These are phyloP conservation scores for Danaus chrysippus DNA, from an alignment of 2,888 invertebrate species.

Conservation along the genomic window DNA sequence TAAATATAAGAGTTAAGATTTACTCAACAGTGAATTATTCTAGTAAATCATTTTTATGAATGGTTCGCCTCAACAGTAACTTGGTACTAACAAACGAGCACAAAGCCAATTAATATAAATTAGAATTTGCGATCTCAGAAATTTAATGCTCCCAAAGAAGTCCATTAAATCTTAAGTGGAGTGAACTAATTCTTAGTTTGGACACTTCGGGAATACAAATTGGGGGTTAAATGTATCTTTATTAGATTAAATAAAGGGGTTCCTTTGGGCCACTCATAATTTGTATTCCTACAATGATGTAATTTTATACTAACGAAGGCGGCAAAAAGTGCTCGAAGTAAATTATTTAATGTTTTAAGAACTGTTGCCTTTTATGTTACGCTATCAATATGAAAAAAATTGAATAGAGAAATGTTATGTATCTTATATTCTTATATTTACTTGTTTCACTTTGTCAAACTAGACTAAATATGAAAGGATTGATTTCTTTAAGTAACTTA, in stretches of 20 bases:
- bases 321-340: no score
- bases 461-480: no score
- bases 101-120: constrained; percentile 7
- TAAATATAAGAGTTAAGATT: no score
- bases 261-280: not conserved
- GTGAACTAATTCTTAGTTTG: constrained; percentile 5
- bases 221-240: not conserved
- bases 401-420: no score
- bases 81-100: constrained; percentile 1
- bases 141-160: not conserved
- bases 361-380: no score
- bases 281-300: not conserved
- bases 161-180: constrained; percentile 5
- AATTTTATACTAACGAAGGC: not conserved
- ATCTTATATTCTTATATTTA: no score
- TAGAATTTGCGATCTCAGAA: constrained; percentile 1
- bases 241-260: not conserved
- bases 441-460: no score
- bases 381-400: no score
- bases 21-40: no score
- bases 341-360: no score
- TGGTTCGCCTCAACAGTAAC: not conserved
- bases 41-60: not conserved
- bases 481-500: no score
- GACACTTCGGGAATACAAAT: constrained; percentile 4